A percentile compares a stretch with the other conserved stretches of the same genome.
These are phyloP conservation scores for Lasius fuliginosus DNA, from an alignment of 2,888 invertebrate genomes.

Conservation along the genomic window DNA sequence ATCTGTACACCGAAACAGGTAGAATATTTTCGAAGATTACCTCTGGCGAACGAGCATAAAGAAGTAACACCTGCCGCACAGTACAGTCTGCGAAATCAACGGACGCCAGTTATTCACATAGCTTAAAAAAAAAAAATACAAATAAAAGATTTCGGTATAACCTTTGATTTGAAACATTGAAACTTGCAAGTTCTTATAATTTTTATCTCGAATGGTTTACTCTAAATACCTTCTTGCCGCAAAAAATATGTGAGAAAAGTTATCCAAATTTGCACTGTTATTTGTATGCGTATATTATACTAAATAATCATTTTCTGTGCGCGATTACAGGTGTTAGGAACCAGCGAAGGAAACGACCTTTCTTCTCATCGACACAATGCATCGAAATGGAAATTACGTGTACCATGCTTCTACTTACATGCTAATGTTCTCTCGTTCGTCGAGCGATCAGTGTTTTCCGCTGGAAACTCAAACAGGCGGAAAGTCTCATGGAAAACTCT, in stretches of 20 bases:
- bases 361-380: conserved; percentile 3
- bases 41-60: conserved; percentile 25
- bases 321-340: not conserved
- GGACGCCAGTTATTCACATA: conserved; percentile 7
- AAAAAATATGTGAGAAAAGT: not conserved
- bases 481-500: conserved; percentile 25
- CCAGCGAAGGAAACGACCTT: not conserved
- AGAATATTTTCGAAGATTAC: conserved; percentile 54
- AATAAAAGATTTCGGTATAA: not conserved
- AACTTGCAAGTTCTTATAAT: not conserved
- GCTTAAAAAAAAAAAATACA: not conserved
- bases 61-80: conserved; percentile 48
- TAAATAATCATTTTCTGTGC: not conserved
- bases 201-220: not conserved
- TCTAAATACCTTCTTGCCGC: not conserved
- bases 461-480: not conserved
- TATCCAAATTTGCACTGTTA: not conserved
- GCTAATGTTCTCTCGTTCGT: not conserved
- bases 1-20: conserved; percentile 36
- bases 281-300: not conserved
- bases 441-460: conserved; percentile 14
- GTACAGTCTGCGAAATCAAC: conserved; percentile 21
- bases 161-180: not conserved
- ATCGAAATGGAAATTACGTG: conserved; percentile 18
- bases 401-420: not conserved